These are phyloP conservation scores for Saccostrea echinata DNA, from an alignment of 1,140 invertebrate genomes.

Conservation along the genomic window DNA sequence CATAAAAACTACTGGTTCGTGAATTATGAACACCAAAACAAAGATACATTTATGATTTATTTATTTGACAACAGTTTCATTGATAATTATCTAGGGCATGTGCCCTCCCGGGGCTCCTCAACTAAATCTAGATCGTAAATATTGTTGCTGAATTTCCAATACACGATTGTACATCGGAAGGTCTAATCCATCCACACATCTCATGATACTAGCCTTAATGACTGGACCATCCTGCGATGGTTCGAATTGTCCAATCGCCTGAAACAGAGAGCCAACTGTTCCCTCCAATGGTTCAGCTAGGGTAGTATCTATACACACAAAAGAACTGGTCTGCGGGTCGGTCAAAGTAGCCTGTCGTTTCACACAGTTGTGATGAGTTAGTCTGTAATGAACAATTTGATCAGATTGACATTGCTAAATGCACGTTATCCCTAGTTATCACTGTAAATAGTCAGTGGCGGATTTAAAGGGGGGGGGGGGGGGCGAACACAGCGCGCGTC, in stretches of 20 bases:
- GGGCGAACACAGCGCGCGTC: no score
- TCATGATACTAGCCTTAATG: conserved; percentile 64
- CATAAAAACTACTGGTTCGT: no score
- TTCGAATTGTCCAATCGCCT: conserved; percentile 68
- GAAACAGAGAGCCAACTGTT: conserved; percentile 64
- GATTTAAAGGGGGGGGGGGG: no score
- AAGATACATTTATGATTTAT: no score
- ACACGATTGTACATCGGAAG: conserved; percentile 63
- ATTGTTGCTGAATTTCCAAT: conserved; percentile 62
- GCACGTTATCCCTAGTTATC: no score
- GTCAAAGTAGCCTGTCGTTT: conserved; percentile 49
- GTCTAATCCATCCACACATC: conserved; percentile 70
- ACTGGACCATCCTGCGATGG: background rate
- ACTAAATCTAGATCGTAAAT: conserved; percentile 53
- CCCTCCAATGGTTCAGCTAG: conserved; percentile 69
- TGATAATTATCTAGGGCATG: background rate
- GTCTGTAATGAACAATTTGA: background rate
- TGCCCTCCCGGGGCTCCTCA: background rate
- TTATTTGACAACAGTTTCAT: background rate
- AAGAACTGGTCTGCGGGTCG: conserved; percentile 60
- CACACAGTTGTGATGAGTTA: background rate
- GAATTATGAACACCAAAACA: no score
- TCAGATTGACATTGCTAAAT: no score
- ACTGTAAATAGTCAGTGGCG: no score
- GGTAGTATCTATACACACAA: conserved; percentile 62